Base-by-base conservation (phyloP, 2,888 invertebrate genomes). In the Oxytorus armatus region DNA sequence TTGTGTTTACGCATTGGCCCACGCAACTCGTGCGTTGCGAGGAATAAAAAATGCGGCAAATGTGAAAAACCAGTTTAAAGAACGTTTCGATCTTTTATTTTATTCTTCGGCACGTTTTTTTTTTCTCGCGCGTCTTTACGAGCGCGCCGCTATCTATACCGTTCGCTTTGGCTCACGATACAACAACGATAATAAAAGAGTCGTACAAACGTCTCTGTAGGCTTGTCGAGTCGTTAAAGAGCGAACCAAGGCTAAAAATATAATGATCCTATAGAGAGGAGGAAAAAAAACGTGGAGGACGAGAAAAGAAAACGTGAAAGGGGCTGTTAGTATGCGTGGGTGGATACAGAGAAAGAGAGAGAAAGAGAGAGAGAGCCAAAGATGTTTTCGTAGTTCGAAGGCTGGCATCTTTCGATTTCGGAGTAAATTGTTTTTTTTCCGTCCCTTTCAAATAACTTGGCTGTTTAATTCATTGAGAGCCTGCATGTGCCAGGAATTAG, bases 171-270 rank as follows among this genome's bases (percentile, higher is more conserved):
- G 23, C 63, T 23, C 16, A 21, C 47, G 18, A 29, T 39, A 18
- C 66, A 23, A 51, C 39, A 36, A 23, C 33, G 36, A 66, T 49
- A 39, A 39, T 44, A 36, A 36, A 57, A 65, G 25, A 51, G 5
- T 66, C 33, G 14, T 36, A 36, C 49, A n/a, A 33, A 16, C 49
- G 65, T 11, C 21, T 16, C 11, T 21, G 59, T 29, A 68, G 57
- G 23, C 70, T 75, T 47, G 65, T 75, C 57, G 75, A 49, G 36
- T 63, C 59, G 65, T 74, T 57, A 18, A 61, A 14, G 65, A 57
- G 42, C 55, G 44, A 29, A 42, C 63, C 78, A 68, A 57, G 78
- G 69, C 68, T 53, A 74, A 73, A 61, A 73, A 73, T 68, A 63
- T 78, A 68, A 74, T 69, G 68, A 73, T 63, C 61, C 73, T 29